phyloP scores from a whole-genome alignment of 2,888 invertebrate genomes.

The Cheilosia vulpina region DNA sequence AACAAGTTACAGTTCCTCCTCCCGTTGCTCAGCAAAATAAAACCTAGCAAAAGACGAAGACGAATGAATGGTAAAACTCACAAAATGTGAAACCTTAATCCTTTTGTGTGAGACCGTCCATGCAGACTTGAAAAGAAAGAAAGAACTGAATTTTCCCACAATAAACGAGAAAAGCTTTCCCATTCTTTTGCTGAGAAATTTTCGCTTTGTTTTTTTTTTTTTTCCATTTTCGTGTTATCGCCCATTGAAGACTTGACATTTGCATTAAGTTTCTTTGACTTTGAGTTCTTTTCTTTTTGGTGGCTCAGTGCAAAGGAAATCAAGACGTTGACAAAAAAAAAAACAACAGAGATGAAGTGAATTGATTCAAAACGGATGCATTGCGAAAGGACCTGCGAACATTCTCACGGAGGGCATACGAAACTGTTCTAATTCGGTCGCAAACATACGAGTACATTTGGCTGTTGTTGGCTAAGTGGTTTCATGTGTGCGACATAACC shows the following conservation, averaged over 20 bases:
- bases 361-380: slow-evolving; percentile 2
- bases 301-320: background rate
- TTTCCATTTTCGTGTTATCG: slow-evolving; percentile 49
- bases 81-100: slow-evolving; percentile 64
- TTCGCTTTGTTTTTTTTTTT: background rate
- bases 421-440: too few relatives aligned
- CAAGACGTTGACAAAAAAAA: background rate
- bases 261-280: slow-evolving; percentile 50
- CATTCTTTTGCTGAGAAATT: slow-evolving; percentile 40
- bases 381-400: background rate
- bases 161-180: slow-evolving; percentile 40
- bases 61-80: slow-evolving; percentile 55
- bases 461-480: background rate
- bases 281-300: background rate
- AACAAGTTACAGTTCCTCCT: slow-evolving; percentile 8
- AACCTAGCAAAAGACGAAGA: slow-evolving; percentile 8
- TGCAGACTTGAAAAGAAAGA: slow-evolving; percentile 54
- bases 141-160: slow-evolving; percentile 25
- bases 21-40: background rate
- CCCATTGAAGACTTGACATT: slow-evolving; percentile 67
- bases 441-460: too few relatives aligned
- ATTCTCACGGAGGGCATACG: background rate
- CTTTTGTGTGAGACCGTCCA: slow-evolving; percentile 69
- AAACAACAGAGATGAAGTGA: background rate
- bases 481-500: too few relatives aligned